These are phyloP conservation scores for Trichacis sp. DNA, from an alignment of 2,888 invertebrate species.

Conservation along the genomic window DNA sequence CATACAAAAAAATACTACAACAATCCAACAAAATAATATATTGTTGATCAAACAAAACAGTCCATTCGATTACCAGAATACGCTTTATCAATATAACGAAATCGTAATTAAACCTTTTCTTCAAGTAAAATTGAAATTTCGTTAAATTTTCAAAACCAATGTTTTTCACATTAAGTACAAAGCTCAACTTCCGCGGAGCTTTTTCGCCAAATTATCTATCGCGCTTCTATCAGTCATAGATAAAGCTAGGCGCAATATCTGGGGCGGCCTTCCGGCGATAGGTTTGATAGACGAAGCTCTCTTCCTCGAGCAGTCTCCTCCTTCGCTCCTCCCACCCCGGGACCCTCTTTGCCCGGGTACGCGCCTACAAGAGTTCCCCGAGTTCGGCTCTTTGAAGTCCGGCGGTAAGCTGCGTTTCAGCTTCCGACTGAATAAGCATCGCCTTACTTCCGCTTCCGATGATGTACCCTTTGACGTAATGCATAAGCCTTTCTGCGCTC, in stretches of 20 bases:
- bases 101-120: too few relatives aligned
- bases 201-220: conserved; percentile 44
- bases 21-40: too few relatives aligned
- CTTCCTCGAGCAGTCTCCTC: conserved; percentile 28
- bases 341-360: conserved; percentile 19
- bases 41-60: too few relatives aligned
- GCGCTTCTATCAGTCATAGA: conserved; percentile 49
- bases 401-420: conserved; percentile 55
- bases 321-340: not conserved
- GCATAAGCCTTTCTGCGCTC: conserved; percentile 46
- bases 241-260: conserved; percentile 55
- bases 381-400: conserved; percentile 49
- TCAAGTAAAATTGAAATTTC: too few relatives aligned
- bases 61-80: too few relatives aligned
- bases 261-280: conserved; percentile 63
- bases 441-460: conserved; percentile 62
- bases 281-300: conserved; percentile 39
- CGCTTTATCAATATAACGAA: too few relatives aligned
- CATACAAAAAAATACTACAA: too few relatives aligned
- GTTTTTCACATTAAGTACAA: not conserved
- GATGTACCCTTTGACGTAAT: conserved; percentile 61
- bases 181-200: conserved; percentile 15
- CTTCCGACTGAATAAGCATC: conserved; percentile 63
- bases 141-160: not conserved
- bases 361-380: conserved; percentile 39